Conservation (phyloP, 2,797 vertebrate genomes). For the Coluber constrictor region DNA sequence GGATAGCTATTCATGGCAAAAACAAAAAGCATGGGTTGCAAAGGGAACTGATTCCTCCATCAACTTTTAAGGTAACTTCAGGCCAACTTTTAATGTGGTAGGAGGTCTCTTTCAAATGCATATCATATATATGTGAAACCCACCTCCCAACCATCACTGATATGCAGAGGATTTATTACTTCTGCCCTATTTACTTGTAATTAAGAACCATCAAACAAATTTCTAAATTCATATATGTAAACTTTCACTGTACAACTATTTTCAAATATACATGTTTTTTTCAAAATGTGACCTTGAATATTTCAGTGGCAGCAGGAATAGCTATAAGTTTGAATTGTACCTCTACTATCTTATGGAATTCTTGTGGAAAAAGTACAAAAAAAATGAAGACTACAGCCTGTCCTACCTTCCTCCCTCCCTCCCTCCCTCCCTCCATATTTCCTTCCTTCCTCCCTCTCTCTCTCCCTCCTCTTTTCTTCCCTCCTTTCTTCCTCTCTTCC, state of each 20-base stretch:
- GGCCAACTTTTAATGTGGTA: neutral
- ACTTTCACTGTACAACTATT: neutral
- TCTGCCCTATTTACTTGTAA: neutral
- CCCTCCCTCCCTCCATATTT: neutral
- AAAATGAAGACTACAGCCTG: neutral
- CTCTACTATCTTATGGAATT: neutral
- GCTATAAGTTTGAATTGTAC: neutral
- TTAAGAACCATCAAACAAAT: neutral
- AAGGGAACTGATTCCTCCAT: neutral
- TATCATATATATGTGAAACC: neutral
- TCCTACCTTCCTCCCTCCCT: neutral
- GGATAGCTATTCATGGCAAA: neutral
- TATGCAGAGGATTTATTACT: neutral
- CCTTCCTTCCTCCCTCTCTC: no score
- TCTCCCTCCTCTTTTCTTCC: neutral
- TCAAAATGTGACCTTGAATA: neutral
- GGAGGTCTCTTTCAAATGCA: neutral
- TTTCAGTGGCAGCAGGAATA: neutral
- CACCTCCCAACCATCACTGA: neutral
- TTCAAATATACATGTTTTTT: neutral
- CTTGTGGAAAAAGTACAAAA: neutral
- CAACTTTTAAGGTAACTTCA: neutral
- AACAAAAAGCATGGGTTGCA: neutral
- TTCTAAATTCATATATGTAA: neutral
- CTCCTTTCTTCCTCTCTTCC: no score